Evolutionary conservation across 1,140 invertebrate species (phyloP).

Genomic region (Drosophila bipectinata): DNA sequence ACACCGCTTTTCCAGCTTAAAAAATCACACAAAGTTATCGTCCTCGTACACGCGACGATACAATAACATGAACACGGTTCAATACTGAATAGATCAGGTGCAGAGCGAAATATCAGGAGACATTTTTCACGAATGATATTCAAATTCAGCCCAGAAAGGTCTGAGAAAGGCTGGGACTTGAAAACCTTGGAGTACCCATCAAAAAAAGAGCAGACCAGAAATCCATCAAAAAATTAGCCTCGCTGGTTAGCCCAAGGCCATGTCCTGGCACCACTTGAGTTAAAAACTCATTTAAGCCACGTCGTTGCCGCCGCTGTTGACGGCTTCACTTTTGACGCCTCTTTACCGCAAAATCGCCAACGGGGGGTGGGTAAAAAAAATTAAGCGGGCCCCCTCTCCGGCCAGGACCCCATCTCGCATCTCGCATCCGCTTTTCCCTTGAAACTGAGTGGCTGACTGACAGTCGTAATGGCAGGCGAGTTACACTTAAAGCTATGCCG

Average conservation of each 20-base stretch:
- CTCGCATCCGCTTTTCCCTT: slow-evolving; percentile 4
- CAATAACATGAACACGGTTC: slow-evolving; percentile 44
- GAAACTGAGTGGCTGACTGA: slow-evolving; percentile 13
- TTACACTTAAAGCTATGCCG: slow-evolving; percentile 74
- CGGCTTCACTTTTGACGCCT: slow-evolving; percentile 49
- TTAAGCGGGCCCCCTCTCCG: slow-evolving; percentile 8
- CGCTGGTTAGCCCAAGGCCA: slow-evolving; percentile 31
- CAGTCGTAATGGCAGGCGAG: slow-evolving; percentile 54
- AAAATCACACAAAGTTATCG: slow-evolving; percentile 66
- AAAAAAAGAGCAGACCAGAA: slow-evolving; percentile 32
- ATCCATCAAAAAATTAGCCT: slow-evolving; percentile 73
- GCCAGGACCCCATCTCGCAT: slow-evolving; percentile 2
- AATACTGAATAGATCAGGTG: slow-evolving; percentile 6
- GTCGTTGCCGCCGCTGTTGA: slow-evolving; percentile 20
- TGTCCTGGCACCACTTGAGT: slow-evolving; percentile 46
- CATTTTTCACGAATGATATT: neutral
- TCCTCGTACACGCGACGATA: slow-evolving; percentile 39
- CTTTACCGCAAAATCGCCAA: slow-evolving; percentile 32
- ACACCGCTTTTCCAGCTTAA: slow-evolving; percentile 27
- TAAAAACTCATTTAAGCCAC: slow-evolving; percentile 63
- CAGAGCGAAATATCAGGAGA: neutral
- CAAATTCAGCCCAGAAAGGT: neutral
- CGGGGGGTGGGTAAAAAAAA: slow-evolving; percentile 23
- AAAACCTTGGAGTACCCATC: neutral
- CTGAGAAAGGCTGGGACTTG: neutral